Evolutionary conservation across 2,797 vertebrate species (phyloP), one percentile per base, ranked within the genome.

Genomic region (Typhlichthys subterraneus): DNA sequence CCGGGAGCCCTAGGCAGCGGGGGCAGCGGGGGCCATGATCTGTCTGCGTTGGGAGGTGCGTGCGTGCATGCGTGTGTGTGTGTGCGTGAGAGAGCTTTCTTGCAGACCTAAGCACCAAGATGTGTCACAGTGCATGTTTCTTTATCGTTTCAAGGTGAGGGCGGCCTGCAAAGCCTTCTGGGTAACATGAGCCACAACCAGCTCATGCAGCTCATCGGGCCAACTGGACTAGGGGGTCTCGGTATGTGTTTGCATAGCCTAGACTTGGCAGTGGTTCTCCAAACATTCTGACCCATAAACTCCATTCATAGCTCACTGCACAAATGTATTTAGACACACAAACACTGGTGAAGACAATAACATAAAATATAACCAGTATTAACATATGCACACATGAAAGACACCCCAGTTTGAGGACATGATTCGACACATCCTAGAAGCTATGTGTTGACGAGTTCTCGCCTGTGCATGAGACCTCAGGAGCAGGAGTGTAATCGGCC

Each of bases 101-200:
- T 29, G 23, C 23, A 29, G 23, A 29, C 23, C 3, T 29, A 29
- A 42, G 9, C 38, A 42, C 9, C 38, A 42, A 7, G 9, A 2
- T 42, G 38, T 42, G 7, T 42, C 38, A 29, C 23, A 29, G 23
- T 29, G 23, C 5, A 31, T 15, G 13, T 12, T 15, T 48, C 23
- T 38, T 58, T 42, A 55, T 13, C 45, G 12, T 72, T 52, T 60
- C 2, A 88, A 98, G 96, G 96, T 31, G 97, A 99, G 85, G 97
- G 97, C 13, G 97, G 97, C 45, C 92, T 99, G 92, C 97, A 98
- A 87, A 98, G 96, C 87, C 96, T 99, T 83, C 90, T 99, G 91
- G 97, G 97, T 82, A 99, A 97, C 85, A 98, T 99, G 97, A 99
- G 96, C 85, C 97, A 98, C 92, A 99, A 98, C 92, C 97, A 99